A percentile compares a stretch with the other conserved stretches of the same genome.
Conservation (phyloP, 2,113 vertebrate species). For the Vombatus ursinus region DNA sequence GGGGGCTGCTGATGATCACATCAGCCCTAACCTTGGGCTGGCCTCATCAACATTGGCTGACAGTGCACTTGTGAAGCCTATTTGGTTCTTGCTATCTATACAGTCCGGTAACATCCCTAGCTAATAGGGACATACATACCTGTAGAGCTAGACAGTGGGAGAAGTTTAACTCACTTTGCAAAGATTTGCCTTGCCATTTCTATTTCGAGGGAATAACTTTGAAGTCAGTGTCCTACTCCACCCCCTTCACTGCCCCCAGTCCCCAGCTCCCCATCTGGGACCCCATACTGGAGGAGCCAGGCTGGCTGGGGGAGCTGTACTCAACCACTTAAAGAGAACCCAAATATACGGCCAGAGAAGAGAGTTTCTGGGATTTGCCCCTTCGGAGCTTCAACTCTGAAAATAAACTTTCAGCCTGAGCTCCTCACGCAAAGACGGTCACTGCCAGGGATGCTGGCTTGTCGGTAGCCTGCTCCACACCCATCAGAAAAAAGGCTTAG, state of each 20-base stretch:
- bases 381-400: constrained; percentile 76
- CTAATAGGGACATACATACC: constrained; percentile 2
- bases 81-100: constrained; percentile 64
- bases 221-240: background rate
- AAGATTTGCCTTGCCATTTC: background rate
- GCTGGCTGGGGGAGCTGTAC: constrained; percentile 66
- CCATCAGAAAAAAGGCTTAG: background rate
- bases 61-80: constrained; percentile 56
- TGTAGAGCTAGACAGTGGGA: background rate
- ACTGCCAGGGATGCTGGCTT: constrained; percentile 42
- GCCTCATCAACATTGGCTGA: constrained; percentile 57
- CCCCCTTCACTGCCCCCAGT: background rate
- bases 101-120: constrained; percentile 13
- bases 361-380: constrained; percentile 80
- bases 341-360: constrained; percentile 74
- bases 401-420: constrained; percentile 76
- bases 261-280: constrained; percentile 32
- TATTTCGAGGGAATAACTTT: constrained; percentile 7
- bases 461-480: background rate
- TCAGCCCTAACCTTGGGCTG: constrained; percentile 50
- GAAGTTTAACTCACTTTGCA: constrained; percentile 12
- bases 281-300: constrained; percentile 57
- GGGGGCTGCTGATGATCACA: constrained; percentile 64
- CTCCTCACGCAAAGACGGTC: constrained; percentile 74
- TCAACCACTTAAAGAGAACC: constrained; percentile 77